A percentile compares a stretch with the other conserved stretches of the same genome.
These are phyloP conservation scores for Tenthredo distinguenda DNA, from an alignment of 2,888 invertebrate genomes.

Conservation along the genomic window DNA sequence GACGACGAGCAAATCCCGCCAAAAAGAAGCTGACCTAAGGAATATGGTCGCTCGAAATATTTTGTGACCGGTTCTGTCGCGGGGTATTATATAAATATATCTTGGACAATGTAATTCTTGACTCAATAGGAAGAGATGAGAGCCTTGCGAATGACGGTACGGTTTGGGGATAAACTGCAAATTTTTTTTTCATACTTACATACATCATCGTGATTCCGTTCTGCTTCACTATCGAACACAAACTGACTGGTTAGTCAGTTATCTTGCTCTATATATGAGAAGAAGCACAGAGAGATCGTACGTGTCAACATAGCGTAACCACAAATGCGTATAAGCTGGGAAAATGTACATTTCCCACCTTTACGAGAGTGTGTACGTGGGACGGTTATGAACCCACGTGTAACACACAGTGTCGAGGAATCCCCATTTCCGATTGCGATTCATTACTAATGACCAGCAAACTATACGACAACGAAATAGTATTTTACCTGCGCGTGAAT, in stretches of 20 bases:
- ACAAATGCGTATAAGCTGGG: neutral
- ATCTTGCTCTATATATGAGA: constrained; percentile 16
- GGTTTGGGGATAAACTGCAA: neutral
- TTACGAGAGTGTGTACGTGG: neutral
- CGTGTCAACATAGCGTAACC: constrained; percentile 9
- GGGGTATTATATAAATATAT: constrained; percentile 6
- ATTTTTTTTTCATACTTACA: constrained; percentile 19
- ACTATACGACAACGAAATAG: neutral
- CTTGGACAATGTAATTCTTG: neutral
- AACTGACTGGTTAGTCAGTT: neutral
- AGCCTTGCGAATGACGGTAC: neutral
- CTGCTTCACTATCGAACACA: neutral
- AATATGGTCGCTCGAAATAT: neutral
- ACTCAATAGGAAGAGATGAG: neutral
- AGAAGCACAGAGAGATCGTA: neutral
- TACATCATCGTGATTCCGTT: constrained; percentile 30
- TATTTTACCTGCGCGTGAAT: neutral
- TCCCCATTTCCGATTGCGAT: constrained; percentile 23
- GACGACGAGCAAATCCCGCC: neutral
- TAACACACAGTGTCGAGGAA: neutral
- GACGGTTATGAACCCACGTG: neutral
- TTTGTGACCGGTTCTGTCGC: constrained; percentile 20
- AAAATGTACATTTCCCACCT: neutral
- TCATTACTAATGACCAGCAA: neutral
- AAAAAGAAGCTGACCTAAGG: neutral